Conservation (phyloP, 1,140 invertebrate genomes). For the Popillia japonica region DNA sequence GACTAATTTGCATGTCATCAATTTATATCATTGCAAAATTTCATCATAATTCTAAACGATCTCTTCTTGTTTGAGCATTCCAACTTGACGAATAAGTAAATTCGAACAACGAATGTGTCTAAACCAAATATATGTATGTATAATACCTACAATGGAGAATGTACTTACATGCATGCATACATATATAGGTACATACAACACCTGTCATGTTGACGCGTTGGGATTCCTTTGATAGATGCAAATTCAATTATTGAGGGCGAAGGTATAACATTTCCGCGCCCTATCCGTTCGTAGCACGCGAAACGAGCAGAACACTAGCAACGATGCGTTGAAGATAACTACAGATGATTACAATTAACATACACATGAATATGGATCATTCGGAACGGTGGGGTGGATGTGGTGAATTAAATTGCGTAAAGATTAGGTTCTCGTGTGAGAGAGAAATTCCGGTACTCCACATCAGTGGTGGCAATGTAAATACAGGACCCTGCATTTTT, state of each 20-base stretch:
- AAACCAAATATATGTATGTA: too few species aligned
- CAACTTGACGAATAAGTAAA: too few species aligned
- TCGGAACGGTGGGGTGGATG: background rate
- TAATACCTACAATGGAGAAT: too few species aligned
- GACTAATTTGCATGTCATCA: too few species aligned
- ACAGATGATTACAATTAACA: slow-evolving; percentile 7
- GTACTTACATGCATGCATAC: background rate
- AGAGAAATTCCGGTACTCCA: too few species aligned
- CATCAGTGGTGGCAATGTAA: too few species aligned
- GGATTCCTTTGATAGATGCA: background rate
- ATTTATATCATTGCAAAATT: too few species aligned
- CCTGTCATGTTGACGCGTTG: background rate
- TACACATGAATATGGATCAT: background rate
- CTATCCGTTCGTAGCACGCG: background rate
- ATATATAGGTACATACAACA: background rate
- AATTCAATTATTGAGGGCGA: background rate
- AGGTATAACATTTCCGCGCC: background rate
- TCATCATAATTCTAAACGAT: too few species aligned
- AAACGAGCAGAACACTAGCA: background rate
- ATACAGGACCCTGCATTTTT: too few species aligned
- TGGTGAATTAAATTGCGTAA: background rate
- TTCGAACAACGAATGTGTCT: too few species aligned
- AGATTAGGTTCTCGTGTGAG: background rate
- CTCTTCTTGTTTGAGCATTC: too few species aligned
- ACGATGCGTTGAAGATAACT: background rate